These are phyloP conservation scores for Hyposoter dolosus DNA, from an alignment of 2,888 invertebrate species.

Conservation along the genomic window DNA sequence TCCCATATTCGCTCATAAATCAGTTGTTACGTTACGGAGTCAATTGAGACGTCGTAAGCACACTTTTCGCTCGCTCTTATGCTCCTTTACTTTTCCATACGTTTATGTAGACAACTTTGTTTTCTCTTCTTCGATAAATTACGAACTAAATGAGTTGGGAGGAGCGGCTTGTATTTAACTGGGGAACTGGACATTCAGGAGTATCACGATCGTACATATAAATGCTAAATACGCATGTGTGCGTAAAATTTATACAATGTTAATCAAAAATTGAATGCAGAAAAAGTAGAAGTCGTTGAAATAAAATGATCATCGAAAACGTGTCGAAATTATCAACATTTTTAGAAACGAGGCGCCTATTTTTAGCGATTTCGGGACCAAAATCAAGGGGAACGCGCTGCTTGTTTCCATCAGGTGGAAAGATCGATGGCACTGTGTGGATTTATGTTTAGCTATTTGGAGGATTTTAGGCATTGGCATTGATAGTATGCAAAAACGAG, in stretches of 20 bases:
- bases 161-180: background rate
- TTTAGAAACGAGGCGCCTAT: background rate
- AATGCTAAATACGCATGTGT: too few relatives aligned
- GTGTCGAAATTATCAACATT: background rate
- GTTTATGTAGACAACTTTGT: background rate
- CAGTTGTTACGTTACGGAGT: constrained; percentile 77
- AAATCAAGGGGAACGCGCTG: background rate
- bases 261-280: too few relatives aligned
- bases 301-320: too few relatives aligned
- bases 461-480: background rate
- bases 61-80: constrained; percentile 75
- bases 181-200: background rate
- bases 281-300: too few relatives aligned
- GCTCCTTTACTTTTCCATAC: constrained; percentile 21
- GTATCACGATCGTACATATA: background rate
- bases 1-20: constrained; percentile 76
- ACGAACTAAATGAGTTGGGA: background rate
- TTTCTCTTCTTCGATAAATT: constrained; percentile 45
- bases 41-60: constrained; percentile 82
- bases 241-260: too few relatives aligned
- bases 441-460: background rate
- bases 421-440: background rate
- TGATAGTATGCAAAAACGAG: background rate
- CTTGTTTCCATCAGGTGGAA: background rate
- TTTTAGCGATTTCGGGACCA: background rate